These are phyloP conservation scores for Stichopus chloronotus DNA, from an alignment of 35 echinoderm and acorn worm species.

Conservation along the genomic window DNA sequence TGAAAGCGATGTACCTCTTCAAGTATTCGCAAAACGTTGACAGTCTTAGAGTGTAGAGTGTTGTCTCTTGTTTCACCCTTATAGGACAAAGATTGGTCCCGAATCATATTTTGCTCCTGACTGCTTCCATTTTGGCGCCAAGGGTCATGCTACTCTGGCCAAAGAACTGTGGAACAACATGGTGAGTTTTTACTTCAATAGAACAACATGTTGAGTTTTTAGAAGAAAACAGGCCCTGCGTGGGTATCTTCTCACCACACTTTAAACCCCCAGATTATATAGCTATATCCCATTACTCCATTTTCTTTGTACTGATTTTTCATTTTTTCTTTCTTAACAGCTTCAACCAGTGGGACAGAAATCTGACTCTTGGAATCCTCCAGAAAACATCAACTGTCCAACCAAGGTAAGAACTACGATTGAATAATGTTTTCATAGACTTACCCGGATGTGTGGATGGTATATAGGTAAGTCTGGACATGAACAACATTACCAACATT, in stretches of 20 bases:
- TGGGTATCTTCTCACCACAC: no score
- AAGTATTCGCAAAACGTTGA: no score
- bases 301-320: background rate
- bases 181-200: slow-evolving; percentile 54
- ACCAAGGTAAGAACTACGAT: background rate
- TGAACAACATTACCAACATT: no score
- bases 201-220: no score
- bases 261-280: no score
- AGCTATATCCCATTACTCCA: no score
- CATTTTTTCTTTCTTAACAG: background rate
- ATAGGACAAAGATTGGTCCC: slow-evolving; percentile 48
- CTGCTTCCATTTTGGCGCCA: slow-evolving; percentile 92
- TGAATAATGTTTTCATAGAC: no score
- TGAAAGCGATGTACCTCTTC: no score
- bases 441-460: no score
- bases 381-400: background rate
- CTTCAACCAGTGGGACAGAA: slow-evolving; percentile 20
- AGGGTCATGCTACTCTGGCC: slow-evolving; percentile 70
- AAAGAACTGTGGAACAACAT: slow-evolving; percentile 93
- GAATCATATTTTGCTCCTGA: slow-evolving; percentile 90
- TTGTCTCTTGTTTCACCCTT: background rate
- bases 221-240: no score
- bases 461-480: no score
- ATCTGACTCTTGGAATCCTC: background rate
- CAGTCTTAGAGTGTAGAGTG: no score